A percentile compares a stretch with the other conserved stretches of the same genome.
These are phyloP conservation scores for Altica lythri DNA, from an alignment of 2,888 invertebrate species.

Conservation along the genomic window DNA sequence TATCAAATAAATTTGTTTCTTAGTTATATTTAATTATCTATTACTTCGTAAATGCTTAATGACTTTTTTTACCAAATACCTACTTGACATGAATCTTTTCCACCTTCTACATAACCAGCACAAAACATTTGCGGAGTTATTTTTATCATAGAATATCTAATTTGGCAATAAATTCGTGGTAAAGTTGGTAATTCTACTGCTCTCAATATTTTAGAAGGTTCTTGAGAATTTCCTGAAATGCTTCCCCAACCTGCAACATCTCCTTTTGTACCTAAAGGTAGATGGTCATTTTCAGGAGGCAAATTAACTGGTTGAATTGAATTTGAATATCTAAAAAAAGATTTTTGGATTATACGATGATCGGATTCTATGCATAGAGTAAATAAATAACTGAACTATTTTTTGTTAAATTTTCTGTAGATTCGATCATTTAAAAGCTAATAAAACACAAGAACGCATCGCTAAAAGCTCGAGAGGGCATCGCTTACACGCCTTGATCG, in stretches of 20 bases:
- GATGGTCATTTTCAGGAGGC: conserved; percentile 11
- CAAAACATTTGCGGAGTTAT: conserved; percentile 38
- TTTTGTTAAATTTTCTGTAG: no score
- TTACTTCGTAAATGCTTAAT: no score
- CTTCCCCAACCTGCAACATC: conserved; percentile 37
- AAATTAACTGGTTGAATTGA: conserved; percentile 37
- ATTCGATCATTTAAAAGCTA: no score
- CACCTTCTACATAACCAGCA: conserved; percentile 39
- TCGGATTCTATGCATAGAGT: conserved; percentile 6
- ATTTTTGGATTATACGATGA: neutral
- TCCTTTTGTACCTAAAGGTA: conserved; percentile 28
- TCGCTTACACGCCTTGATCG: no score
- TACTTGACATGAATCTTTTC: conserved; percentile 43
- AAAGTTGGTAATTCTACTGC: conserved; percentile 34
- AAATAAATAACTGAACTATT: no score
- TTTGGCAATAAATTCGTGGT: conserved; percentile 23
- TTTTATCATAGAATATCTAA: conserved; percentile 23
- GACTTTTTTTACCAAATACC: no score
- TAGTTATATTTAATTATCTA: no score
- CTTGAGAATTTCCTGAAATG: conserved; percentile 2
- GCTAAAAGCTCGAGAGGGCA: no score
- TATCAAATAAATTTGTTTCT: no score
- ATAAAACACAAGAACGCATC: no score
- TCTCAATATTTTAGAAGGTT: conserved; percentile 22
- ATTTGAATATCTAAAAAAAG: conserved; percentile 29